Base-by-base conservation (phyloP, 2,888 invertebrate species). In the Callyntrura sp. region DNA sequence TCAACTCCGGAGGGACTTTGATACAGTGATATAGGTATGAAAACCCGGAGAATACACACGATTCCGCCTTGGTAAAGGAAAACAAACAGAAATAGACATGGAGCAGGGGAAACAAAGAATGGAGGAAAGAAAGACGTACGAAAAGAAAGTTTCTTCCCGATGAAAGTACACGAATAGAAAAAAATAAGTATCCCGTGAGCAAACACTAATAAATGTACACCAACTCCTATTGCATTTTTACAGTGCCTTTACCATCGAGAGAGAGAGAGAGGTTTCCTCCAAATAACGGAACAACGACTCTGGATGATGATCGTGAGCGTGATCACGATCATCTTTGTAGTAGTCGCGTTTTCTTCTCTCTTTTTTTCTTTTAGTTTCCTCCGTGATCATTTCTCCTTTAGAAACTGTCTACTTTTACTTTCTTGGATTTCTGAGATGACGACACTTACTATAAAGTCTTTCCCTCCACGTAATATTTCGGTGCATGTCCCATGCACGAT, bases 191-290 rank as follows among this genome's bases (percentile, higher is more conserved):
- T 84, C 84, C 84, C 84, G 84, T 84, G 84, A 84, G 84, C 70
- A 84, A 84, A 84, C 84, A 84, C 84, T 70, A 84, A 84, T 84
- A 84, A n/a, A 84, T 73, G 84, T 70, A 57, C 51, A 51, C 28
- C n/a, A 3, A 28, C 68, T 12, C 35, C 12, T 73, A 73, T 35
- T 28, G 17, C 60, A 55, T 43, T 43, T 43, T 17, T 28, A 79
- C 57, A 35, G n/a, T n/a, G n/a, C n/a, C n/a, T n/a, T n/a, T n/a
- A n/a, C n/a, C n/a, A n/a, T n/a, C n/a, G n/a, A n/a, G n/a, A n/a
- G n/a, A n/a, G n/a, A n/a, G n/a, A n/a, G n/a, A n/a, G n/a, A n/a
- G n/a, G n/a, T n/a, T 68, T 28, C 28, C 68, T 76, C 76, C 48
- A 76, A 0, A 25, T 5, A 68, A 35, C 11, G 48, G 35, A 79